A percentile compares a stretch with the other conserved stretches of the same genome.
phyloP scores from a whole-genome alignment of 1,140 invertebrate genomes.

The Pararge aegeria region DNA sequence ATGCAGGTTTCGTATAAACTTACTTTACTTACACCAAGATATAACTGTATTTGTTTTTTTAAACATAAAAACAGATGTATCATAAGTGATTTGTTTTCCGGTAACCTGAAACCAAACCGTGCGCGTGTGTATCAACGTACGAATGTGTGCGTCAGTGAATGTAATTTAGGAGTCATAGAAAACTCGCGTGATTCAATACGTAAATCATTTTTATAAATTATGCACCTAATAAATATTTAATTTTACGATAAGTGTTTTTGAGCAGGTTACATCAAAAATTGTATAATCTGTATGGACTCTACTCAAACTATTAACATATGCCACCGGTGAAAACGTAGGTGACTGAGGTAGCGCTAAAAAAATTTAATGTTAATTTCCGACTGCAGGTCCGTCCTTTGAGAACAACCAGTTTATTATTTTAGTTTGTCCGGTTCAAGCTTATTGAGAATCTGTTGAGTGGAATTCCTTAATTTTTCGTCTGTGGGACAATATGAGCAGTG shows the following conservation, averaged over 20 bases:
- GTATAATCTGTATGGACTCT: not conserved
- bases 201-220: not conserved
- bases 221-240: not conserved
- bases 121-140: not conserved
- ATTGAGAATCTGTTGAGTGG: too few species aligned
- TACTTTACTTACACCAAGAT: not conserved
- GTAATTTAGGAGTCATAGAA: not conserved
- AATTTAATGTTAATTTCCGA: too few species aligned
- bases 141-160: not conserved
- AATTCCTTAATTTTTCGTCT: too few species aligned
- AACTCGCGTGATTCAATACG: not conserved
- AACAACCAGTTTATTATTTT: too few species aligned
- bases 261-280: not conserved
- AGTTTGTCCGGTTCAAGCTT: too few species aligned
- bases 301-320: not conserved
- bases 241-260: not conserved
- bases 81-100: not conserved
- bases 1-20: not conserved
- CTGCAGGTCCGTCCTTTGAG: too few species aligned
- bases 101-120: not conserved
- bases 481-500: too few species aligned
- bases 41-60: not conserved
- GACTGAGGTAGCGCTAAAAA: too few species aligned
- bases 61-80: not conserved
- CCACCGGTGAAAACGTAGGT: too few species aligned